Evolutionary conservation across 1,140 invertebrate genomes (phyloP), one percentile per base, ranked within the genome.

Genomic region (Listronotus bonariensis): DNA sequence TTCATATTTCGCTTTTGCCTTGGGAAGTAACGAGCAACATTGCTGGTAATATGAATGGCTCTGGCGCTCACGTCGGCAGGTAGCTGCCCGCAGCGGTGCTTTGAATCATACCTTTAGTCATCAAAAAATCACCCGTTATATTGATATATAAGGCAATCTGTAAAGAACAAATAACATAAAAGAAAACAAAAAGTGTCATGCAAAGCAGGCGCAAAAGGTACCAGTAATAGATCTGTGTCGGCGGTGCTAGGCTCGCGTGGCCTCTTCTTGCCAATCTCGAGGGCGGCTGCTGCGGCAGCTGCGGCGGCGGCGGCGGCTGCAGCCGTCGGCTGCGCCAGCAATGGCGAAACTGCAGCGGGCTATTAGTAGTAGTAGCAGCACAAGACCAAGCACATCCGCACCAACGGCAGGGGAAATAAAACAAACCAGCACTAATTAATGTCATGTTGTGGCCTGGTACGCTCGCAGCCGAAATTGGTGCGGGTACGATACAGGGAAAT

Each of bases 211-310:
- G 76, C 74, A 74, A 73, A 71, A 83, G 88, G 89, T 93, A 93
- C 92, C 92, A 93, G 90, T 89, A 93, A 87, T 85, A 93, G 85
- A 85, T 93, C 92, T 83, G 90, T 90, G 82, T 88, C 77, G 71
- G 77, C 76, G 72, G 77, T 76, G 79, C 82, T 86, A 84, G 87
- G 86, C 83, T 90, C 88, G 82, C 88, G 87, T 82, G 87, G 85
- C 82, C 89, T 87, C 87, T 93, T 93, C 89, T 92, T 92, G 86
- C 90, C 89, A 82, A 89, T 86, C 84, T 89, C 87, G 79, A 85
- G 82, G 80, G 86, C 84, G 71, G 80, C 79, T 67, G 82, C 79
- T 70, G 82, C 81, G 70, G 79, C 77, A 71, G 80, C 68, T 56
- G 79, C 65, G 32, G 58, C 63, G 49, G 63, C 58, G 38, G 72